Base-by-base conservation (phyloP, 2,888 invertebrate species). In the Thelaira solivaga region DNA sequence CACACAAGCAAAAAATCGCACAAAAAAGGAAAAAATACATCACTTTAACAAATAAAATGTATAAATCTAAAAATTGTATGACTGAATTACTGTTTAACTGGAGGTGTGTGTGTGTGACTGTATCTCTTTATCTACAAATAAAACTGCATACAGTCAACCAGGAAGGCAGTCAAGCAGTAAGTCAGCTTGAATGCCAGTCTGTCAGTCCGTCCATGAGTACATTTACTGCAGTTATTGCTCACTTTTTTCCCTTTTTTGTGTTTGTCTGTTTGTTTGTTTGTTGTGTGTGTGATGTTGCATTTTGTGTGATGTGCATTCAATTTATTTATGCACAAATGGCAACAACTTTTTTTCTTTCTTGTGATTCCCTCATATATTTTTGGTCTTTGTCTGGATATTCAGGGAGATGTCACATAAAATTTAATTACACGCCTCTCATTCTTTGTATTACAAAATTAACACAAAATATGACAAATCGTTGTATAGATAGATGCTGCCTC, bases 361-460 rank as follows among this genome's bases (percentile, higher is more conserved):
- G 16, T 7, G 10, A 13, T 31, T 43, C 36, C 47, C 13, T 45
- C 10, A 51, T 29, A n/a, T n/a, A 51, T 8, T 65, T 47, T 72
- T 45, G 47, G 49, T 61, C 29, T 64, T 61, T 75, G 74, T 62
- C 74, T 75, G 61, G 36, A 59, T 69, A 18, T 39, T 39, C 47
- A 49, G 39, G 68, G 47, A 61, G 61, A 74, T 45, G 45, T 61
- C 39, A 61, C 74, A 74, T 74, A 71, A 74, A 78, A 78, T 78
- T 78, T 78, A 78, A 78, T 78, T 78, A 78, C 78, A 78, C 78
- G 78, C 78, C 74, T 74, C 69, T 74, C 78, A 65, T 65, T 49
- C 68, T 47, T 69, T 62, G 45, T 68, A 61, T 75, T 61, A 53
- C 59, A 55, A 61, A 67, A 74, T 74, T 74, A 67, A 74, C 59